These are phyloP conservation scores for Maniola hyperantus DNA, from an alignment of 2,888 invertebrate genomes.

Conservation along the genomic window DNA sequence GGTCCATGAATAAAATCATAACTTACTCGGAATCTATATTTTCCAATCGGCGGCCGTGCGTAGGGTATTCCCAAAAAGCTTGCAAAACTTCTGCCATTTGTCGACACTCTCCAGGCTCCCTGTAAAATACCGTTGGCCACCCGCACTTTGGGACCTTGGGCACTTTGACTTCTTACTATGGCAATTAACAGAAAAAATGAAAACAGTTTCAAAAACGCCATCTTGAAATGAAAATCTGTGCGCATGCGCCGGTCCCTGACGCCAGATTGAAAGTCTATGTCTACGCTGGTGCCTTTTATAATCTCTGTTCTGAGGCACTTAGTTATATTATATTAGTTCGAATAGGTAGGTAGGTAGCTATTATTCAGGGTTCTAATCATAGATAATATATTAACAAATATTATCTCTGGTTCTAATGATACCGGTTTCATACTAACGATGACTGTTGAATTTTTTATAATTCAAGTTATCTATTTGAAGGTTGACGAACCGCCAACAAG, in stretches of 20 bases:
- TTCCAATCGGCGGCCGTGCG: slow-evolving; percentile 85
- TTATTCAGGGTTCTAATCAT: too few species aligned
- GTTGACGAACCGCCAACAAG: too few species aligned
- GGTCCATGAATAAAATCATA: background rate
- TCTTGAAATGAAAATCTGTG: slow-evolving; percentile 46
- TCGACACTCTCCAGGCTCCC: slow-evolving; percentile 68
- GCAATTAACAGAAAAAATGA: slow-evolving; percentile 45
- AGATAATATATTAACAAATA: too few species aligned
- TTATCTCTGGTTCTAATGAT: too few species aligned
- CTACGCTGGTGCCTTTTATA: background rate
- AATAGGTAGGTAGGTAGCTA: too few species aligned
- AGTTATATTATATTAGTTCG: too few species aligned
- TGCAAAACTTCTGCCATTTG: slow-evolving; percentile 71
- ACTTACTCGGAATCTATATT: slow-evolving; percentile 82
- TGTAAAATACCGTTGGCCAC: slow-evolving; percentile 62
- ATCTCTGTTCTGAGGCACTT: background rate
- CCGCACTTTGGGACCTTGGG: slow-evolving; percentile 55
- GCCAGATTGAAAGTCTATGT: slow-evolving; percentile 5
- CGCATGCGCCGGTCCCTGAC: slow-evolving; percentile 43
- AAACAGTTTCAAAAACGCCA: slow-evolving; percentile 51
- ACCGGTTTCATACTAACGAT: too few species aligned
- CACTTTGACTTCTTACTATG: slow-evolving; percentile 48
- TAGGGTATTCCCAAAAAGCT: slow-evolving; percentile 87
- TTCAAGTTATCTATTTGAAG: too few species aligned
- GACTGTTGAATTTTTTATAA: too few species aligned